A percentile compares a stretch with the other conserved stretches of the same genome.
Conservation (phyloP, 2,888 invertebrate genomes). For the Oscheius sp. region DNA sequence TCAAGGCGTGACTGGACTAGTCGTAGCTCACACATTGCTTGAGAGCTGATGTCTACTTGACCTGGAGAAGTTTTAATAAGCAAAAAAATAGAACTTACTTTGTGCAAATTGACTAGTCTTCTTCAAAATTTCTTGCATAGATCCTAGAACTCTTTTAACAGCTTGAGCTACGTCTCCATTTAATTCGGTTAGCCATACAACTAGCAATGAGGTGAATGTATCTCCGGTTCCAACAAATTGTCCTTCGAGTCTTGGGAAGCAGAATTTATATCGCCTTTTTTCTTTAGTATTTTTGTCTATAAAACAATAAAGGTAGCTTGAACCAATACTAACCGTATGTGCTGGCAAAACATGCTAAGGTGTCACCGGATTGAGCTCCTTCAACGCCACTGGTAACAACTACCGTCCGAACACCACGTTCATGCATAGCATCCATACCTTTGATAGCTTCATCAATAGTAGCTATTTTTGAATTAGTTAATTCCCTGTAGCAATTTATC, state of each 20-base stretch:
- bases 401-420: constrained; percentile 46
- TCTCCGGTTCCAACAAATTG: constrained; percentile 85
- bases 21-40: constrained; percentile 60
- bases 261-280: constrained; percentile 50
- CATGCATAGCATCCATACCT: constrained; percentile 85
- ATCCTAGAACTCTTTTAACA: constrained; percentile 59
- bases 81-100: constrained; percentile 24
- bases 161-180: constrained; percentile 77
- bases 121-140: constrained; percentile 65
- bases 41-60: constrained; percentile 47
- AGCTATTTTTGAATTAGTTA: constrained; percentile 83
- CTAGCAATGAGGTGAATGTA: constrained; percentile 84
- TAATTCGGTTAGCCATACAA: constrained; percentile 85
- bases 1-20: constrained; percentile 64
- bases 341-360: constrained; percentile 51
- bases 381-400: constrained; percentile 61
- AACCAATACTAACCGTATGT: constrained; percentile 26
- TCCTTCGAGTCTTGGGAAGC: constrained; percentile 73
- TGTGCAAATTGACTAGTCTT: constrained; percentile 57
- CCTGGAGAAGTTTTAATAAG: constrained; percentile 25
- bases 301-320: constrained; percentile 2
- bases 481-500: constrained; percentile 77
- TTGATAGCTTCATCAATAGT: constrained; percentile 81
- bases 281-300: constrained; percentile 12
- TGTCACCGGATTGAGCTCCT: constrained; percentile 44